phyloP scores from a whole-genome alignment of 2,888 invertebrate species.

The Scelioninae gen. 2 region DNA sequence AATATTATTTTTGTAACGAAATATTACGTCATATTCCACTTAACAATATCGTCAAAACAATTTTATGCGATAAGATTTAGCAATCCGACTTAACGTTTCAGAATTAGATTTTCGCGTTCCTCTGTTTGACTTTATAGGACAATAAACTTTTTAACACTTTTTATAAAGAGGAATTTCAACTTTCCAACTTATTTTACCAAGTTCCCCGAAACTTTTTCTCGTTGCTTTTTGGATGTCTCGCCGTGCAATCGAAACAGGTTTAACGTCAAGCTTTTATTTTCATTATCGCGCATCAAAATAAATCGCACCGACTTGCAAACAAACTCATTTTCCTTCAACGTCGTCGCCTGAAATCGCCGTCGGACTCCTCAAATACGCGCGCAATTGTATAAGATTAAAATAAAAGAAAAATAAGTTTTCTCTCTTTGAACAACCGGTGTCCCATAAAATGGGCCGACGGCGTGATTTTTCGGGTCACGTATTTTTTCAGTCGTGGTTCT shows the following conservation, averaged over 20 bases:
- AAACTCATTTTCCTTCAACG: slow-evolving; percentile 13
- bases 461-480: too few species aligned
- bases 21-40: too few species aligned
- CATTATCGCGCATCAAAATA: slow-evolving; percentile 8
- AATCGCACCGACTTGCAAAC: slow-evolving; percentile 15
- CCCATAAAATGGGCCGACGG: too few species aligned
- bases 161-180: too few species aligned
- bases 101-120: too few species aligned
- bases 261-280: slow-evolving; percentile 19
- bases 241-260: slow-evolving; percentile 20
- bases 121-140: too few species aligned
- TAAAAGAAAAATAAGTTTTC: not conserved
- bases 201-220: slow-evolving; percentile 9
- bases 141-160: too few species aligned
- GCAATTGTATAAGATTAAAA: not conserved
- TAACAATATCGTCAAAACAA: too few species aligned
- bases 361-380: slow-evolving; percentile 8
- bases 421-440: not conserved
- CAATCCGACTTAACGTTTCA: not conserved
- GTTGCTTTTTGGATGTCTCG: slow-evolving; percentile 20
- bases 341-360: slow-evolving; percentile 5
- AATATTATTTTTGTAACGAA: slow-evolving; percentile 3
- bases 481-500: slow-evolving; percentile 9
- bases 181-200: too few species aligned
- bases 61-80: too few species aligned